A percentile compares a stretch with the other conserved stretches of the same genome.
Evolutionary conservation across 2,888 invertebrate genomes (phyloP).

Genomic region (Liopterus haemorrhoidalis): DNA sequence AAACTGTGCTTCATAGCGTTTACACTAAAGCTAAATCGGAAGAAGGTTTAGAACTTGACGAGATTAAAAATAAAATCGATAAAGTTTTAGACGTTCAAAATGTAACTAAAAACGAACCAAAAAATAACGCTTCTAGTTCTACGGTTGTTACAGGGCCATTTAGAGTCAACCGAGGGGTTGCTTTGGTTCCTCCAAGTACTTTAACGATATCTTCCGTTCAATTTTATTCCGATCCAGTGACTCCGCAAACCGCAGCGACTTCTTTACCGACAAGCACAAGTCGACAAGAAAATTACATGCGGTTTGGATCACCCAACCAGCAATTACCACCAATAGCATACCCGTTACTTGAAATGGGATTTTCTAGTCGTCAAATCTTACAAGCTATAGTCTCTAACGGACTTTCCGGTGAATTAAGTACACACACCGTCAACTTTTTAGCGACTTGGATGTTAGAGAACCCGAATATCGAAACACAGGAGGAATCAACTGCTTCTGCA

Average conservation of each 20-base stretch:
- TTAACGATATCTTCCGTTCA: constrained; percentile 33
- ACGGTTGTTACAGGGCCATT: constrained; percentile 15
- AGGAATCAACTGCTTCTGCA: constrained; percentile 10
- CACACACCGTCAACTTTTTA: constrained; percentile 52
- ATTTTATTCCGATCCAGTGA: constrained; percentile 33
- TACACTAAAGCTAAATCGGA: constrained; percentile 43
- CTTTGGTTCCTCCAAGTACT: constrained; percentile 36
- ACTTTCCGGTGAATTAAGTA: constrained; percentile 39
- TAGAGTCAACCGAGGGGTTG: constrained; percentile 17
- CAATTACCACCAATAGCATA: constrained; percentile 49
- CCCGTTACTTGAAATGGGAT: constrained; percentile 59
- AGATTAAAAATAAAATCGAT: constrained; percentile 38
- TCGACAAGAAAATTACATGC: not conserved
- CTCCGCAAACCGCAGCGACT: constrained; percentile 18
- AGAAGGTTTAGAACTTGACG: constrained; percentile 40
- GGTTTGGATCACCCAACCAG: constrained; percentile 30
- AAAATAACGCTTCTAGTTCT: constrained; percentile 2
- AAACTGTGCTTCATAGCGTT: constrained; percentile 46
- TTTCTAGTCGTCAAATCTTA: constrained; percentile 52
- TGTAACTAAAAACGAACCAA: not conserved
- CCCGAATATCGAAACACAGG: constrained; percentile 42
- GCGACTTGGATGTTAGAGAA: constrained; percentile 63
- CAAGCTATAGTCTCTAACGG: constrained; percentile 53
- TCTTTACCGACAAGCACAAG: constrained; percentile 10
- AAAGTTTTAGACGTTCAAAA: constrained; percentile 26